phyloP scores from a whole-genome alignment of 37 sponge, comb jelly and placozoan genomes.

The Hormiphora californensis region DNA sequence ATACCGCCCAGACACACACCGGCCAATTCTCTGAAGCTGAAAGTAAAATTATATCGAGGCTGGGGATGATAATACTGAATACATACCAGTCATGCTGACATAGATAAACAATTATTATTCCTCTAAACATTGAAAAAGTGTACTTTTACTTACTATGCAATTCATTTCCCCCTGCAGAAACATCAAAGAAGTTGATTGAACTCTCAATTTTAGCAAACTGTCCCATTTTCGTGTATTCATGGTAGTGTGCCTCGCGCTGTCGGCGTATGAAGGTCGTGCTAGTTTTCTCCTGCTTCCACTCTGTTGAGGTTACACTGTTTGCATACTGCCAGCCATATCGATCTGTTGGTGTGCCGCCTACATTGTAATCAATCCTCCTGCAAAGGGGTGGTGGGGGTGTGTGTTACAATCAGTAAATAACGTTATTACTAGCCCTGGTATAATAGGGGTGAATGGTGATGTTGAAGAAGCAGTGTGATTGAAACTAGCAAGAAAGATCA shows the following conservation, averaged over 20 bases:
- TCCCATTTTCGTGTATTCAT: slow-evolving; percentile 2
- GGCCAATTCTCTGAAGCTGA: background rate
- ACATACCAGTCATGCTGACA: no score
- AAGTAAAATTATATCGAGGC: background rate
- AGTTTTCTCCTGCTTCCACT: background rate
- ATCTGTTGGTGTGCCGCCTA: slow-evolving; percentile 4
- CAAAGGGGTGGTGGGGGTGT: no score
- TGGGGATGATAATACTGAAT: no score
- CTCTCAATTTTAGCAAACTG: background rate
- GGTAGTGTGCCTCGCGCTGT: background rate
- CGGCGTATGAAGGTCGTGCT: background rate
- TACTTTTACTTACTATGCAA: background rate
- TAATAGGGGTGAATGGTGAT: no score
- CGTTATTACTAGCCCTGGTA: no score
- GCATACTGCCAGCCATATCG: slow-evolving; percentile 27
- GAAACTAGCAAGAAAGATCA: no score
- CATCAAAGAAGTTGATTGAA: background rate
- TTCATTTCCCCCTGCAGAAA: background rate
- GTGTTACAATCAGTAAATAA: no score
- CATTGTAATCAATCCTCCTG: background rate
- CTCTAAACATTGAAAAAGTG: background rate
- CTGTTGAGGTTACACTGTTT: background rate
- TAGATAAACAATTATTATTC: no score
- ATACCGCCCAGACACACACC: background rate
- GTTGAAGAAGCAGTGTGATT: no score